Conservation (phyloP, 2,888 invertebrate species). For the Drymonia ruficornis region DNA sequence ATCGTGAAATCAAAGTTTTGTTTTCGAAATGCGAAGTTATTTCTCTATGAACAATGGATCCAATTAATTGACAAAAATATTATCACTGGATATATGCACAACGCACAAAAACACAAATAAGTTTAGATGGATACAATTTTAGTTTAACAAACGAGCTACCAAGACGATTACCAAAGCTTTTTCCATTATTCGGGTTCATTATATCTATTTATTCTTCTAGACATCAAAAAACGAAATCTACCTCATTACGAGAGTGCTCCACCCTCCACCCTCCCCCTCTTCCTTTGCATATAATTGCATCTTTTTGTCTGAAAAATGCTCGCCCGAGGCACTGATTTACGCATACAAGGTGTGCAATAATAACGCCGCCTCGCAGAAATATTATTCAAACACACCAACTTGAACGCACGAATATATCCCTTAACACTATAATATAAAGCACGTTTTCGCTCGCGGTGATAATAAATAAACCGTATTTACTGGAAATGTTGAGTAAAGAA, state of each 20-base stretch:
- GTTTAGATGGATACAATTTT: too few species aligned
- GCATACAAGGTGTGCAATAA: constrained; percentile 85
- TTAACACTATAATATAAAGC: constrained; percentile 48
- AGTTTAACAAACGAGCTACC: neutral
- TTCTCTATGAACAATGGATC: too few species aligned
- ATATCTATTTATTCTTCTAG: constrained; percentile 25
- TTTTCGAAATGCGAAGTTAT: too few species aligned
- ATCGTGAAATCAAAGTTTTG: neutral
- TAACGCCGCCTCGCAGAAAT: constrained; percentile 78
- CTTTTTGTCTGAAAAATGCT: constrained; percentile 79
- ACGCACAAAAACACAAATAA: too few species aligned
- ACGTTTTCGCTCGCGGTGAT: constrained; percentile 46
- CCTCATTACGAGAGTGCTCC: constrained; percentile 61
- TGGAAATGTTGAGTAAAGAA: constrained; percentile 79
- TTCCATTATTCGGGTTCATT: neutral
- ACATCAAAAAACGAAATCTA: constrained; percentile 53
- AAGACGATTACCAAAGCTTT: neutral
- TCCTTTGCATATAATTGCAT: constrained; percentile 82
- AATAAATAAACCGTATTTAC: constrained; percentile 68
- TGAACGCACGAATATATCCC: constrained; percentile 46
- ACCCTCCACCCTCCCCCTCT: constrained; percentile 56
- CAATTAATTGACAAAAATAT: too few species aligned
- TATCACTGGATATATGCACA: too few species aligned
- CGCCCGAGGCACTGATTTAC: constrained; percentile 83
- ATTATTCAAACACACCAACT: constrained; percentile 59